Base-by-base conservation (phyloP, 2,888 invertebrate species). In the Plagiodera versicolora region DNA sequence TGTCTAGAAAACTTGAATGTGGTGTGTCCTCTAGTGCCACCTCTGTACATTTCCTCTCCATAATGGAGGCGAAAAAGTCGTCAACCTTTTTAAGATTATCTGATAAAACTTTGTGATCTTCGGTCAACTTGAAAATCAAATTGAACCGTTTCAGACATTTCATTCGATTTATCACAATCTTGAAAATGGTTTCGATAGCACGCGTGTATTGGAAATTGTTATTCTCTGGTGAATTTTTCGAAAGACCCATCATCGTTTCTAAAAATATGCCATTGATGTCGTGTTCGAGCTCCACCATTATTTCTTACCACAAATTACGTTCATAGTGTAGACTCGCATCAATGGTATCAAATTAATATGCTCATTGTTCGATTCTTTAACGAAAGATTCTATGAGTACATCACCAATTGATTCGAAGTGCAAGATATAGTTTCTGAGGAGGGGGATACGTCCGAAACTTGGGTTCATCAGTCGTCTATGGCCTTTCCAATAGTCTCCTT, bases 201-300 rank as follows among this genome's bases (percentile, higher is more conserved):
- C 83, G 81, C 0, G 92, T 89, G 74, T 92, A 92, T 69, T 86
- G 84, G 0, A 89, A 89, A 65, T 89, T 84, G 5, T 81, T 81
- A 72, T 89, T 82, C 9, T 81, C 81, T 77, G 92, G 92, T 0
- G 91, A 90, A 73, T 90, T 83, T 0, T 91, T 81, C 20, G 85
- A 83, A 4, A 87, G 84, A 0, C 93, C 94, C 93, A 94, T 94
- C 9, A 93, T 90, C 9, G 91, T 88, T 80, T 94, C 93, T 90
- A 81, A 57, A 83, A 76, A 20, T 44, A 44, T 24, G 9, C 6
- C 24, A 24, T 24, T 6, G 6, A 24, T 24, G 4, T 5, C 6
- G 24, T 6, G 6, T 5, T 24, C 24, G 6, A 24, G 4, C 4
- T 5, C 3, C 24, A 24, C 3, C 3, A 24, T 24, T 24, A 5